Evolutionary conservation across 1,140 invertebrate species (phyloP), one percentile per base, ranked within the genome.

Genomic region (Vanessa atalanta): DNA sequence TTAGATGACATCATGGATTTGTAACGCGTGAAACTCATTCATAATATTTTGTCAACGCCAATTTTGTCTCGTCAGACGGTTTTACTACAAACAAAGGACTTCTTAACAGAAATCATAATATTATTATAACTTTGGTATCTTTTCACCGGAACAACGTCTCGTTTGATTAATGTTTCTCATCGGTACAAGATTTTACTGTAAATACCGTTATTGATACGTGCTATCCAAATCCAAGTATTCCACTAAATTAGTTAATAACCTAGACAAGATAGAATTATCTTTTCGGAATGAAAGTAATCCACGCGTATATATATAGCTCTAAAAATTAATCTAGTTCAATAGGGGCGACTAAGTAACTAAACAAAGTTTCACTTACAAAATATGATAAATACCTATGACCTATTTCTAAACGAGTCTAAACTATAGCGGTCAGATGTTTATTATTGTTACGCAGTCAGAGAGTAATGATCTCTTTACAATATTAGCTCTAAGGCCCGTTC

Each of bases 391-490:
- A 70, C 50, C 47, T 61, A 12, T 73, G 71, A 73, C 71, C 71
- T 68, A 67, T 50, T 67, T 73, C 65, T 43, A 12, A 67, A 15
- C 47, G 16, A 51, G 71, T 73, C 47, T 73, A 73, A 73, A 67
- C 31, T 26, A 65, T 63, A 53, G 31, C 37, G 47, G 51, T 55
- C 31, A 47, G 15, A 0, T 47, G 63, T 72, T 65, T 72, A 64
- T 72, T 66, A 26, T 65, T 72, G 51, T 47, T 47, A 48, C 13
- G 51, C 31, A 48, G 16, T 43, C 50, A n/a, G 37, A 57, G 70
- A 72, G 70, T 72, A 73, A 61, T 51, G 65, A 26, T 73, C 71
- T 53, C 55, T 67, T 53, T 68, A 73, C 64, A 47, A 73, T 61
- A 47, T 48, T 51, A 64, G 47, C 55, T 72, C 37, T 48, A 60